Evolutionary conservation across 2,888 invertebrate genomes (phyloP), one percentile per base, ranked within the genome.

Genomic region (Phrixothrix hirtus): DNA sequence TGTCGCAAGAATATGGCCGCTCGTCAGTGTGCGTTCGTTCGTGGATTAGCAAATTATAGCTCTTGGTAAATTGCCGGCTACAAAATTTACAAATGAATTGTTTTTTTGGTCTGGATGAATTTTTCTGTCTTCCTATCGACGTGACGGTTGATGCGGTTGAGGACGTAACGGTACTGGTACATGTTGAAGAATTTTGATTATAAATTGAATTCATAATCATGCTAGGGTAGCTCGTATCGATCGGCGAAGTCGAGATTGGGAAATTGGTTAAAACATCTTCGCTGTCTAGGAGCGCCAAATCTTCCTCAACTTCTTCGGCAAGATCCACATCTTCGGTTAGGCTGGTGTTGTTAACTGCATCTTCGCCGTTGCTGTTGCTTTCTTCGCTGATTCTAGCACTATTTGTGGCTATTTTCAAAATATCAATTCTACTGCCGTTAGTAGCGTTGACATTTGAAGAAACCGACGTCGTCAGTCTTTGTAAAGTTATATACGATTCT

Each of bases 1-100:
- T 93, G 77, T 98, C 97, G 79, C 98, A 98, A 38, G 94, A 92
- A 75, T 95, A 98, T 0, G 98, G 97, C 49, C 98, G 80, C 77
- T 98, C 98, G 72, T 97, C 95, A 4, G 97, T 98, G 74, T 98
- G 97, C 1, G 97, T 98, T 69, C 96, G 80, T 73, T 97, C 97
- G 81, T 98, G 98, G 65, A 98, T 98, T 65, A 97, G 81, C 70
- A 98, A 80, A 77, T 98, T 98, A 79, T 95, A 98, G 12, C 94
- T 94, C 79, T 98, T 98, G 54, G 97, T 97, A 77, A 98, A 98
- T 74, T 96, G 95, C 9, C 98, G 85, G 75, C 92, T 92, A 75
- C 98, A 98, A 77, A 92, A 98, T 79, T 95, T 94, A 79, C 98
- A 98, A 71, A 98, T 97, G 77, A 96, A 98, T 77, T 98, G 95